Evolutionary conservation across 2,113 vertebrate species (phyloP), one percentile per base, ranked within the genome.

Genomic region (Microcebus lehilahytsara): DNA sequence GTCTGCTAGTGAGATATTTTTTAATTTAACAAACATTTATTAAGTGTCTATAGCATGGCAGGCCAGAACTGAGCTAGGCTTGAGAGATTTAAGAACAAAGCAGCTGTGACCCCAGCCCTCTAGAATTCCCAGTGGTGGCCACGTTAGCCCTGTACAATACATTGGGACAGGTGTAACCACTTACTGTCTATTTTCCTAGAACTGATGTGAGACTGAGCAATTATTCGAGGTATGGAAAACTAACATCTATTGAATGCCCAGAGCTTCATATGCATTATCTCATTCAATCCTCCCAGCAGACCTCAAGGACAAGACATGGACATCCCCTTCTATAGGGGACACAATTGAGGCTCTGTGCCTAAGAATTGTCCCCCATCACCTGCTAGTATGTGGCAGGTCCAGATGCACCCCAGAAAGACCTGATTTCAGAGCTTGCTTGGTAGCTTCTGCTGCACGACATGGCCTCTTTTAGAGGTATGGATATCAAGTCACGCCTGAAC

Each of bases 1-100:
- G 40, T 72, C 71, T 25, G 11, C 84, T 30, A 81, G 6, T 66
- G 67, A 93, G 46, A 53, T 81, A 46, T 8, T 23, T 3, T 85
- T 80, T 81, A 83, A 84, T 56, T 27, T 78, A 95, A 85, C 49
- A 75, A 93, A 42, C 13, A 93, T 66, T 77, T 96, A 85, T 86
- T 74, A 88, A 90, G 13, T 37, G 53, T 53, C 49, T 37, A 32
- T 40, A 79, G 17, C 16, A 80, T 53, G 37, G 19, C 30, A 80
- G 46, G 3, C 14, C 42, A 79, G 75, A 74, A 92, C 22, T 89
- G 20, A 92, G 20, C 84, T 86, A 56, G 30, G 53, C 16, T 46
- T 22, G 22, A 94, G 37, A 90, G 40, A 69, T 25, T 51, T 10
- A 64, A 84, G 37, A 91, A 72, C 17, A 91, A 80, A 81, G 9